Conservation (phyloP, 2,888 invertebrate genomes). For the Abrostola tripartita region DNA sequence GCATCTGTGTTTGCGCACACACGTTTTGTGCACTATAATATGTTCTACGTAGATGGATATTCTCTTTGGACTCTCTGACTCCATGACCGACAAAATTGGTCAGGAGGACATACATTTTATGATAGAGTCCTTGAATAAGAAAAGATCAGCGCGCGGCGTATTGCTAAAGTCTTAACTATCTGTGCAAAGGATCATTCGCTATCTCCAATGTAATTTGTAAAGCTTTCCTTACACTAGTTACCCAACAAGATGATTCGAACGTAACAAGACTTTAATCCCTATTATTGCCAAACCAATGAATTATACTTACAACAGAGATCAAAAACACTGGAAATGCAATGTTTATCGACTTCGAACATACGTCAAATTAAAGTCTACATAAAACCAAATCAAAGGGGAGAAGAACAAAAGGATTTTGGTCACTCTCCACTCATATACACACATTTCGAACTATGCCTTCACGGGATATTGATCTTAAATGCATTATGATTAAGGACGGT, state of each 20-base stretch:
- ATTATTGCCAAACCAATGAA: constrained; percentile 48
- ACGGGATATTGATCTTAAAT: constrained; percentile 2
- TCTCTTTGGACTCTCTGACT: no score
- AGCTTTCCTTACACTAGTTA: neutral
- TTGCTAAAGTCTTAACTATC: no score
- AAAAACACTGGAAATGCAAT: constrained; percentile 44
- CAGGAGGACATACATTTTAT: no score
- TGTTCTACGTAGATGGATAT: no score
- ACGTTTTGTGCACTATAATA: no score
- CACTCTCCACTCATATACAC: constrained; percentile 14
- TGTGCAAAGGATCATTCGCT: no score
- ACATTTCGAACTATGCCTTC: neutral
- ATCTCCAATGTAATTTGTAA: no score
- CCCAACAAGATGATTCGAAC: constrained; percentile 1
- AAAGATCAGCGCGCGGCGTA: no score
- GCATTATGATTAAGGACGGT: neutral
- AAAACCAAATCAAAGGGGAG: constrained; percentile 63
- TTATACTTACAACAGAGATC: constrained; percentile 47
- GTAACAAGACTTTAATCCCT: constrained; percentile 28
- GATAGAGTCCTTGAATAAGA: no score
- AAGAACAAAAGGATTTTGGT: constrained; percentile 63
- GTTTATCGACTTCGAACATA: constrained; percentile 49
- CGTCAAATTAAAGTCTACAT: constrained; percentile 59
- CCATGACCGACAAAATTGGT: no score
- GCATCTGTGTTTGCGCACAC: no score